Conservation (phyloP, 2,797 vertebrate species). For the Enteromius viviparus region DNA sequence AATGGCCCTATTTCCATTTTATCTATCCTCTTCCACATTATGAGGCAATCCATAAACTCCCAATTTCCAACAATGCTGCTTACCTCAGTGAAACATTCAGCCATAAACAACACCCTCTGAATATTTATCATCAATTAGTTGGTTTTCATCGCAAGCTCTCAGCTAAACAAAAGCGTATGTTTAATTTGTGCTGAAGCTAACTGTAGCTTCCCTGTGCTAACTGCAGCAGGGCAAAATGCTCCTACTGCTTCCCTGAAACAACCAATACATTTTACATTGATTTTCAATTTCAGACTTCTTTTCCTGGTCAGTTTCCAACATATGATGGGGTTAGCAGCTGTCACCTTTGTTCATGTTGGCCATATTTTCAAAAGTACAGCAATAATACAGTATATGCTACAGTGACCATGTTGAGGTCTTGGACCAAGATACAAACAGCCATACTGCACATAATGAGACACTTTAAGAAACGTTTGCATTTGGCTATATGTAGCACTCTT, state of each 20-base stretch:
- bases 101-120: slow-evolving; percentile 24
- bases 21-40: background rate
- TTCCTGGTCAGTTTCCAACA: slow-evolving; percentile 42
- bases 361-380: slow-evolving; percentile 43
- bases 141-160: slow-evolving; percentile 18
- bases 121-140: slow-evolving; percentile 40
- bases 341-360: slow-evolving; percentile 30
- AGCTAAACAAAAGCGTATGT: slow-evolving; percentile 36
- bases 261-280: slow-evolving; percentile 41
- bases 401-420: background rate
- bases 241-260: slow-evolving; percentile 34
- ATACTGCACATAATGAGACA: slow-evolving; percentile 5
- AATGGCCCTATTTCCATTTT: slow-evolving; percentile 35
- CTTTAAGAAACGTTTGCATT: background rate
- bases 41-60: slow-evolving; percentile 8
- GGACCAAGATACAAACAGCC: background rate
- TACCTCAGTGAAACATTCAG: slow-evolving; percentile 9
- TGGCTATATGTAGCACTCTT: background rate
- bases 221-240: background rate
- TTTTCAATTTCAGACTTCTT: slow-evolving; percentile 53
- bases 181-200: slow-evolving; percentile 14
- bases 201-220: too few relatives aligned
- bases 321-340: slow-evolving; percentile 34
- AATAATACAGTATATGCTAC: background rate
- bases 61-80: background rate